Percentiles rank a stretch among this genome's conserved stretches.
phyloP scores from a whole-genome alignment of 2,888 invertebrate species.

The Brassicogethes aeneus region DNA sequence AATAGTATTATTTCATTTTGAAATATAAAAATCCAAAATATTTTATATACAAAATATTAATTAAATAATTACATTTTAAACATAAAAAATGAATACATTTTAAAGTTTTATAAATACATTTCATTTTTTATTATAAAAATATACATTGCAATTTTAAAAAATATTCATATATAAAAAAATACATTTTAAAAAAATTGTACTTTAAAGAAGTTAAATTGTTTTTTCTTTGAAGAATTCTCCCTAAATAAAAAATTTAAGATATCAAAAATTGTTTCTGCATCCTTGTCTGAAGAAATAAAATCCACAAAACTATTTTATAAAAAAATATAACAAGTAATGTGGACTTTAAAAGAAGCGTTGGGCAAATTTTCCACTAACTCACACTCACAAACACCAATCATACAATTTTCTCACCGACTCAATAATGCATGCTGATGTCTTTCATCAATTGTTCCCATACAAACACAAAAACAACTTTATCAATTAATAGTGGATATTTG shows the following conservation, averaged over 20 bases:
- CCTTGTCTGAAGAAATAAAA: conserved; percentile 24
- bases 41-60: conserved; percentile 16
- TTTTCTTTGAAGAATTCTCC: conserved; percentile 29
- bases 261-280: conserved; percentile 30
- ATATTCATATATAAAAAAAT: conserved; percentile 4
- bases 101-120: conserved; percentile 14
- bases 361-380: conserved; percentile 2
- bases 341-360: not conserved
- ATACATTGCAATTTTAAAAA: conserved; percentile 17
- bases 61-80: conserved; percentile 31
- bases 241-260: conserved; percentile 34
- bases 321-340: not conserved
- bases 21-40: not conserved
- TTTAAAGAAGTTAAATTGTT: conserved; percentile 8
- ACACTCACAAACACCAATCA: not conserved
- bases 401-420: conserved; percentile 1
- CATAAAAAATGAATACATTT: conserved; percentile 17
- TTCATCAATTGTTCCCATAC: no score
- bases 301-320: not conserved
- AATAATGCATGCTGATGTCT: no score
- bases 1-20: not conserved
- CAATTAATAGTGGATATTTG: no score
- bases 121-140: conserved; percentile 17
- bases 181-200: conserved; percentile 10
- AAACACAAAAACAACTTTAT: no score